phyloP scores from a whole-genome alignment of 1,140 invertebrate genomes.

The Akabosia matsudoensis region DNA sequence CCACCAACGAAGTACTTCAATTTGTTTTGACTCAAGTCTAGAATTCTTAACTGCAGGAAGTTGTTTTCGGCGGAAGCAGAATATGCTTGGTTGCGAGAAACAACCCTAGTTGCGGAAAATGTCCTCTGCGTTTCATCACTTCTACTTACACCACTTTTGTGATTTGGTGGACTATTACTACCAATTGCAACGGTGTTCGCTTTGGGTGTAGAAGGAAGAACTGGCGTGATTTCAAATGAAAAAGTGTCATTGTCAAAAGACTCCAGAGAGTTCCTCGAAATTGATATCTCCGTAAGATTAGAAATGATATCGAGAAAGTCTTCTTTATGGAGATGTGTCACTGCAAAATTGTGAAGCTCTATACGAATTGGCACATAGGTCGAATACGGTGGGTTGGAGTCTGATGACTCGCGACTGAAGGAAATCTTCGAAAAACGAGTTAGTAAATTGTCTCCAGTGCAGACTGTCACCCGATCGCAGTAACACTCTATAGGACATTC shows the following conservation, averaged over 20 bases:
- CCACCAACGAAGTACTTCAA: conserved; percentile 40
- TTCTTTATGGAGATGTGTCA: conserved; percentile 21
- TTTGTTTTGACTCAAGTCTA: conserved; percentile 43
- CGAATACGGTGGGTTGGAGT: not conserved
- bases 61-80: not conserved
- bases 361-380: conserved; percentile 16
- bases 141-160: not conserved
- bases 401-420: not conserved
- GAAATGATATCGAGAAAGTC: conserved; percentile 29
- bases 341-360: conserved; percentile 37
- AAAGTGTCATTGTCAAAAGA: conserved; percentile 41
- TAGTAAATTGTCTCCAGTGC: conserved; percentile 36
- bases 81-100: not conserved
- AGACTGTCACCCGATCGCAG: conserved; percentile 38
- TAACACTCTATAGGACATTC: conserved; percentile 46
- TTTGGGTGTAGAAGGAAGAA: not conserved
- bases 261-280: conserved; percentile 33
- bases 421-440: conserved; percentile 22
- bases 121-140: not conserved
- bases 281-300: conserved; percentile 35
- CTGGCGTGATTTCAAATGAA: not conserved
- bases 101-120: not conserved
- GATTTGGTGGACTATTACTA: not conserved
- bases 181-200: not conserved
- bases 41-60: conserved; percentile 29